These are phyloP conservation scores for Drosophila fuyamai DNA, from an alignment of 1,140 invertebrate genomes.

Conservation along the genomic window DNA sequence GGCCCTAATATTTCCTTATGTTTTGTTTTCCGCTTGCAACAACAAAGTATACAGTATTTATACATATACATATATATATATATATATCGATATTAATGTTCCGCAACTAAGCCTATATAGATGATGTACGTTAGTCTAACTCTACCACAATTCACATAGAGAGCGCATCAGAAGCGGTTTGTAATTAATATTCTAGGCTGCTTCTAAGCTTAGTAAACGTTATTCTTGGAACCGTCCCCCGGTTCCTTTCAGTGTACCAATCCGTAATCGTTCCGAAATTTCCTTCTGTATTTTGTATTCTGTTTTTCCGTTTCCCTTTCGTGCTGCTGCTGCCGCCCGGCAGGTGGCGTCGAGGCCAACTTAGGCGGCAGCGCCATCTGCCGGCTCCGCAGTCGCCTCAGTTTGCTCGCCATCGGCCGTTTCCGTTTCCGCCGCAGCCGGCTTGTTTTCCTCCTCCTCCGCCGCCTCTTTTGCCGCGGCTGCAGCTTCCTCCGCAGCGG, in stretches of 20 bases:
- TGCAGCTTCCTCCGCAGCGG: slow-evolving; percentile 67
- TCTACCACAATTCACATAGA: slow-evolving; percentile 56
- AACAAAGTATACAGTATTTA: slow-evolving; percentile 54
- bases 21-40: slow-evolving; percentile 49
- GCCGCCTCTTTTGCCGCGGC: slow-evolving; percentile 32
- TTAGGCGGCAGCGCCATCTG: slow-evolving; percentile 44
- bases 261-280: slow-evolving; percentile 18
- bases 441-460: slow-evolving; percentile 26
- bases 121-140: slow-evolving; percentile 31
- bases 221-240: slow-evolving; percentile 17
- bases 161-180: slow-evolving; percentile 52
- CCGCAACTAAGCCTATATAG: slow-evolving; percentile 27
- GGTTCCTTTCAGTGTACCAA: slow-evolving; percentile 29
- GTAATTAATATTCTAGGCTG: slow-evolving; percentile 38
- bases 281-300: slow-evolving; percentile 13
- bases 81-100: slow-evolving; percentile 37
- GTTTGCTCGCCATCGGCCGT: slow-evolving; percentile 23
- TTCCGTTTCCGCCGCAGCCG: slow-evolving; percentile 53
- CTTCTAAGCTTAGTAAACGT: slow-evolving; percentile 40
- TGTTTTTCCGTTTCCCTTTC: background rate
- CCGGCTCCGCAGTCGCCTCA: slow-evolving; percentile 16
- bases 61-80: slow-evolving; percentile 45
- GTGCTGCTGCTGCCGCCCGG: background rate
- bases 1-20: slow-evolving; percentile 36
- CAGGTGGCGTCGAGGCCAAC: slow-evolving; percentile 2